A percentile compares a stretch with the other conserved stretches of the same genome.
phyloP scores from a whole-genome alignment of 1,140 invertebrate species.

The Leptinotarsa texana region DNA sequence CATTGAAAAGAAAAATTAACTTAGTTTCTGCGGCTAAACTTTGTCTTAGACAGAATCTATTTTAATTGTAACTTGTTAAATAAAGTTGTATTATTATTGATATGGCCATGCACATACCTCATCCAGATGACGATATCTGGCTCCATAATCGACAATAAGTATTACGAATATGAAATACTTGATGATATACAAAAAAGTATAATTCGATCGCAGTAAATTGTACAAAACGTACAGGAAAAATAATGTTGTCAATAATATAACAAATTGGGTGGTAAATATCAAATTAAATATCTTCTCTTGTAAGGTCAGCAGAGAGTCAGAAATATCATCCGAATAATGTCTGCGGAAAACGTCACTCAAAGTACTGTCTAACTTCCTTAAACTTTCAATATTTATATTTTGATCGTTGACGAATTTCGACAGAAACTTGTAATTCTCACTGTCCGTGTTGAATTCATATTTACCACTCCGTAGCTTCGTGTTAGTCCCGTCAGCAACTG shows the following conservation, averaged over 20 bases:
- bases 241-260: not conserved
- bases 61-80: too few species aligned
- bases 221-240: not conserved
- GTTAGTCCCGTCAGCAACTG: conserved; percentile 25
- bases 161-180: conserved; percentile 33
- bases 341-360: conserved; percentile 33
- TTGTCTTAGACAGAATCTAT: too few species aligned
- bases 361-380: conserved; percentile 34
- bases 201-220: conserved; percentile 29
- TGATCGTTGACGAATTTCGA: conserved; percentile 25
- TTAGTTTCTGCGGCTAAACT: too few species aligned
- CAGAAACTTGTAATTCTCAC: conserved; percentile 32
- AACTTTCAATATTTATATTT: conserved; percentile 22
- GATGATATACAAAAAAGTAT: conserved; percentile 32
- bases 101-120: conserved; percentile 28
- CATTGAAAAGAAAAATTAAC: too few species aligned
- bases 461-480: conserved; percentile 23
- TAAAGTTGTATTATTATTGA: not conserved
- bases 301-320: conserved; percentile 16
- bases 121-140: conserved; percentile 30
- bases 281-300: conserved; percentile 24
- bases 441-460: conserved; percentile 27
- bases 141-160: conserved; percentile 35
- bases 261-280: not conserved
- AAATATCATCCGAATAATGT: conserved; percentile 23